A percentile compares a stretch with the other conserved stretches of the same genome.
Evolutionary conservation across 2,113 vertebrate genomes (phyloP).

Genomic region (Hypanus sabinus): DNA sequence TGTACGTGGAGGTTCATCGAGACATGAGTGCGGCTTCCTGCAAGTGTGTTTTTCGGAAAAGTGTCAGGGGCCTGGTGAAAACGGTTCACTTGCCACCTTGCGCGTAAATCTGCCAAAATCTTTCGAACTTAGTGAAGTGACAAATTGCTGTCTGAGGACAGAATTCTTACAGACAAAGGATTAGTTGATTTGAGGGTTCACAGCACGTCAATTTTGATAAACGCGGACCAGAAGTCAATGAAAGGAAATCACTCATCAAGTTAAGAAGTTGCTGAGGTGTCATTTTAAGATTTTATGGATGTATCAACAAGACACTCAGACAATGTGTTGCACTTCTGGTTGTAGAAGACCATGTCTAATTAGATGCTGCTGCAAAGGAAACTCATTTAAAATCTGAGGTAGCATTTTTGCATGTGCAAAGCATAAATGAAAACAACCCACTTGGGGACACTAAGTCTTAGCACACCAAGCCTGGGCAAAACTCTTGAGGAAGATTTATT

Average conservation of each 20-base stretch:
- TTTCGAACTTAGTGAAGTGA: constrained; percentile 14
- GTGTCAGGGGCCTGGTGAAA: background rate
- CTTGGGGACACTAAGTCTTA: background rate
- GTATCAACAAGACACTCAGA: constrained; percentile 1
- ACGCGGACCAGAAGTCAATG: background rate
- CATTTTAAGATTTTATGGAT: background rate
- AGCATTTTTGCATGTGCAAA: background rate
- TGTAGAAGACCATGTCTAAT: background rate
- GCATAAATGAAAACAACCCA: background rate
- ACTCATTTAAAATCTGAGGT: background rate
- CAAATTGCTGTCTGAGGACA: constrained; percentile 14
- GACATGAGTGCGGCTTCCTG: background rate
- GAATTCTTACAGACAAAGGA: background rate
- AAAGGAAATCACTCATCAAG: constrained; percentile 4
- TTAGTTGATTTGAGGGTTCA: background rate
- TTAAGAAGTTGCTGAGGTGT: constrained; percentile 4
- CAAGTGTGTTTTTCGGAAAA: background rate
- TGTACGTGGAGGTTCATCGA: background rate
- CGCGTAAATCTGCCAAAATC: background rate
- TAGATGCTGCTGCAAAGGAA: background rate
- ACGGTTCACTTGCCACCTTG: background rate
- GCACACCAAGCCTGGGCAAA: background rate
- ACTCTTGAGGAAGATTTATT: background rate
- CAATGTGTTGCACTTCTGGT: background rate
- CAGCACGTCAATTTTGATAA: constrained; percentile 13